A percentile compares a stretch with the other conserved stretches of the same genome.
Evolutionary conservation across 1,140 invertebrate genomes (phyloP).

Genomic region (Watersipora subatra): DNA sequence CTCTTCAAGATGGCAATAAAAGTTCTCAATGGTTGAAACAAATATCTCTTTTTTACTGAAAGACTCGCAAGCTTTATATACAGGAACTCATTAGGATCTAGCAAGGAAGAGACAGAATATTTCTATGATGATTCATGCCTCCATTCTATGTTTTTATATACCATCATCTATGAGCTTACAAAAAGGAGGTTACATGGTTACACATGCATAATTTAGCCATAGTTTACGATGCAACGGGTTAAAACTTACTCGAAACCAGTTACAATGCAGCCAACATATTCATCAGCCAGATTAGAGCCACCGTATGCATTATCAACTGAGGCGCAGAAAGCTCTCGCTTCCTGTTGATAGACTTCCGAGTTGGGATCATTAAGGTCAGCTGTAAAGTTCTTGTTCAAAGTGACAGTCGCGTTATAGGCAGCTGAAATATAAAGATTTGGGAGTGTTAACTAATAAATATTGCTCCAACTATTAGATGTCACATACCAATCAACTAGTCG

Average conservation of each 20-base stretch:
- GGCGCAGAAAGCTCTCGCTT: neutral
- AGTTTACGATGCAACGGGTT: no score
- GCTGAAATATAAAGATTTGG: neutral
- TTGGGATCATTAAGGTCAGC: neutral
- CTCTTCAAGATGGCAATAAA: no score
- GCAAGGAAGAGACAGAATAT: neutral
- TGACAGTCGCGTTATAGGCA: neutral
- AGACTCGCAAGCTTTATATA: neutral
- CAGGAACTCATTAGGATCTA: neutral
- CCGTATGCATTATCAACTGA: neutral
- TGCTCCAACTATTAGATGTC: no score
- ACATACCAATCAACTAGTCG: no score
- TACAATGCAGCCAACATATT: neutral
- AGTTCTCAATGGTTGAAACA: no score
- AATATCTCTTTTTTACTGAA: no score
- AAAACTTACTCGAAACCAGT: neutral
- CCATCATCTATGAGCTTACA: neutral
- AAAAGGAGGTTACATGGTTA: no score
- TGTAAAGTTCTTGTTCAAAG: neutral
- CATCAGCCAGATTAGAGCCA: neutral
- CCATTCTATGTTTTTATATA: neutral
- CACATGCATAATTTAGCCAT: no score
- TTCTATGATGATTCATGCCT: neutral
- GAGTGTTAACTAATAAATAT: no score
- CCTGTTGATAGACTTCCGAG: neutral